Conservation (phyloP, 2,113 vertebrate species). For the Zosterops lateralis region DNA sequence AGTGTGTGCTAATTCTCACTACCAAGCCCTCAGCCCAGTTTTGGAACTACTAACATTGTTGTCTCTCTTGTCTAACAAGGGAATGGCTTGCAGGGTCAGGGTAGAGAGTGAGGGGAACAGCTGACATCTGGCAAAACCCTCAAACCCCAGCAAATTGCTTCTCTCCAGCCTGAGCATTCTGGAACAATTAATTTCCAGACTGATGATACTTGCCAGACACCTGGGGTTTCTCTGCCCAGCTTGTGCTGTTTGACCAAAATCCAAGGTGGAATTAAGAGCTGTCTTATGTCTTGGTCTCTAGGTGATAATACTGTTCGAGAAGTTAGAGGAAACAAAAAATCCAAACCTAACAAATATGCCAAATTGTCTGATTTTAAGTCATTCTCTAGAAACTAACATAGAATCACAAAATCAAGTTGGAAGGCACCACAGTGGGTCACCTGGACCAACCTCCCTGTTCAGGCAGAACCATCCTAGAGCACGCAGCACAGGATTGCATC, state of each 20-base stretch:
- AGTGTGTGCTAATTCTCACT: fast-evolving
- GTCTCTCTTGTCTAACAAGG: background rate
- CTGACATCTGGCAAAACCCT: background rate
- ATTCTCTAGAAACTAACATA: background rate
- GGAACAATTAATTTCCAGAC: background rate
- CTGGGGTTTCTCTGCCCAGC: background rate
- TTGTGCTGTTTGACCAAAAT: background rate
- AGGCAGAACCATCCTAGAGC: background rate
- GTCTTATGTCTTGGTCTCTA: too few relatives aligned
- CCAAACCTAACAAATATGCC: background rate
- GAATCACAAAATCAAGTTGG: background rate
- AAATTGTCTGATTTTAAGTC: background rate
- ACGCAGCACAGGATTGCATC: background rate
- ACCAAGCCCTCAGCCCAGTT: background rate
- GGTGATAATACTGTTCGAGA: background rate
- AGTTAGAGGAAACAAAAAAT: background rate
- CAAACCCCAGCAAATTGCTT: background rate
- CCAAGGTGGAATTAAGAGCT: background rate
- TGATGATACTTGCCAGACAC: background rate
- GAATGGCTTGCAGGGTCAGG: background rate
- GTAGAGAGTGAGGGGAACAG: fast-evolving
- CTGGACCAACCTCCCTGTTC: background rate
- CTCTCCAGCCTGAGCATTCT: background rate
- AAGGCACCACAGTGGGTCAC: background rate
- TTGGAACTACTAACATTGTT: background rate